These are phyloP conservation scores for Mandrillus leucophaeus DNA, from an alignment of 2,113 vertebrate genomes.

Conservation along the genomic window DNA sequence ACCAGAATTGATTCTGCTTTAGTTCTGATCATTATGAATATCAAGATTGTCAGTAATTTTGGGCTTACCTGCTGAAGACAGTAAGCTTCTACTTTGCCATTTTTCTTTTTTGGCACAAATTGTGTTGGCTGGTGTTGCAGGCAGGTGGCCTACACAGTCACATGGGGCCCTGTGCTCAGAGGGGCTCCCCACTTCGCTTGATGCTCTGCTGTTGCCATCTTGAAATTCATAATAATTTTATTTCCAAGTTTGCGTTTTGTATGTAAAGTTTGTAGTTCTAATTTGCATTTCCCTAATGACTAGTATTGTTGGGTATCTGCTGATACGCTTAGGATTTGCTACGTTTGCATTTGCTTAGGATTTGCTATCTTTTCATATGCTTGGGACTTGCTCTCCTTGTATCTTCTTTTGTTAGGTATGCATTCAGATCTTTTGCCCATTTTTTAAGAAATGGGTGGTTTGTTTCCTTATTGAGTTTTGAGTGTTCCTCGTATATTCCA, in stretches of 20 bases:
- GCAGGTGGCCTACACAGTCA: accelerated
- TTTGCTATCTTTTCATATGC: background rate
- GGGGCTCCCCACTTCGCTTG: background rate
- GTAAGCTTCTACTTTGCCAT: background rate
- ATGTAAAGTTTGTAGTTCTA: background rate
- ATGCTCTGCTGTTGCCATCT: background rate
- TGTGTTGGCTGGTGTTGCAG: background rate
- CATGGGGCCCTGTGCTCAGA: accelerated
- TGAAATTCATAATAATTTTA: background rate
- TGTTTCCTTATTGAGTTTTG: background rate
- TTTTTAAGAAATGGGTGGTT: background rate
- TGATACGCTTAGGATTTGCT: background rate
- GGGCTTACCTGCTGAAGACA: background rate
- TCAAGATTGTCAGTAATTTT: background rate
- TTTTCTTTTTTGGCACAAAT: background rate
- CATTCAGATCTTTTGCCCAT: background rate
- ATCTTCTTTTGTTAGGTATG: background rate
- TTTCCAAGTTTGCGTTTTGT: background rate
- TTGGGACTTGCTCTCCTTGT: background rate
- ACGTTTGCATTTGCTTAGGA: no score
- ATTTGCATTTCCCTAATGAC: background rate
- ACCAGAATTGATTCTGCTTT: background rate
- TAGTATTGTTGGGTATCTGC: background rate
- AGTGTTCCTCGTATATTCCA: background rate
- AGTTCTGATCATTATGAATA: background rate